Evolutionary conservation across 2,888 invertebrate genomes (phyloP).

Genomic region (Trimorus sp.): DNA sequence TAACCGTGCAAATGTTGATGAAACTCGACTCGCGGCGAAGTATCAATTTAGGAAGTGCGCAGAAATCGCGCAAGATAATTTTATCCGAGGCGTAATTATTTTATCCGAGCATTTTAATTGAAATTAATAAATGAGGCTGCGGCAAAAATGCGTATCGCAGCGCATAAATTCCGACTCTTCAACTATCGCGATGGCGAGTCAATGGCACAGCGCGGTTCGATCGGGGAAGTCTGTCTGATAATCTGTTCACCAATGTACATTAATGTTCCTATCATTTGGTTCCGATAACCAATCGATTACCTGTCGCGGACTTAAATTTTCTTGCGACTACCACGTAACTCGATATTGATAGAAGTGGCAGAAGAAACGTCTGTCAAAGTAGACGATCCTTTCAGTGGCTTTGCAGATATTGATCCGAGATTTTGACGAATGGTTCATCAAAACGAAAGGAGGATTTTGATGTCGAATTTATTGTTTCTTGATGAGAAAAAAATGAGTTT

Average conservation of each 20-base stretch:
- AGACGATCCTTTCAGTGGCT: no score
- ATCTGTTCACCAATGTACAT: slow-evolving; percentile 23
- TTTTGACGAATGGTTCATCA: no score
- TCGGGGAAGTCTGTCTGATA: slow-evolving; percentile 15
- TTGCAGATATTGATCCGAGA: no score
- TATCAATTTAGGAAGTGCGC: slow-evolving; percentile 18
- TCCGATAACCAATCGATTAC: slow-evolving; percentile 42
- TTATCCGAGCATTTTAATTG: slow-evolving; percentile 6
- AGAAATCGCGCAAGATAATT: neutral
- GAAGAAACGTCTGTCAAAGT: no score
- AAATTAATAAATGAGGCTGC: slow-evolving; percentile 12
- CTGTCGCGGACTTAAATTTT: slow-evolving; percentile 22
- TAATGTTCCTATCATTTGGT: slow-evolving; percentile 22
- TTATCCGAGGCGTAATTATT: slow-evolving; percentile 16
- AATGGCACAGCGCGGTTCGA: slow-evolving; percentile 5
- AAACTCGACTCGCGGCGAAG: neutral
- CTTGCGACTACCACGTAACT: slow-evolving; percentile 9
- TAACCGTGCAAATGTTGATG: slow-evolving; percentile 12
- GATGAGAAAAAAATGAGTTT: no score
- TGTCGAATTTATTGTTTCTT: no score
- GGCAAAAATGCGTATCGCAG: slow-evolving; percentile 10
- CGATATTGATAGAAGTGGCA: slow-evolving; percentile 14
- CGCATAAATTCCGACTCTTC: slow-evolving; percentile 17
- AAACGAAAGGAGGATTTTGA: no score
- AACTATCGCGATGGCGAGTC: slow-evolving; percentile 19